A percentile compares a stretch with the other conserved stretches of the same genome.
Conservation (phyloP, 2,797 vertebrate genomes). For the Serranus cabrilla region DNA sequence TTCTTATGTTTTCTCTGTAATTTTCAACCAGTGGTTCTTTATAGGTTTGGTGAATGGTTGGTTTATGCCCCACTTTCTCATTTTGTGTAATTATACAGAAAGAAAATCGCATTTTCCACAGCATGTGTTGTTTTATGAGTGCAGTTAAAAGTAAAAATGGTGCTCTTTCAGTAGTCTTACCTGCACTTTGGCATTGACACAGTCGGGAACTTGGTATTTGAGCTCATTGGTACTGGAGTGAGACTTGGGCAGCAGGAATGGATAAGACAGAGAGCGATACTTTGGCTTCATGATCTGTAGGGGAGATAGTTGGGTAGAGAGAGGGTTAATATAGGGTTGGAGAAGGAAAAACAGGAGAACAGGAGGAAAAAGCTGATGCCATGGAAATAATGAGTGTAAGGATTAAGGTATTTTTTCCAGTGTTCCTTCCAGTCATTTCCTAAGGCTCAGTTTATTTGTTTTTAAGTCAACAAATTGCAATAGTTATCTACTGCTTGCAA, state of each 20-base stretch:
- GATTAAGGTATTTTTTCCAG: constrained; percentile 40
- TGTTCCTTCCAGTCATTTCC: constrained; percentile 10
- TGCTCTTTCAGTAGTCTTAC: constrained; percentile 75
- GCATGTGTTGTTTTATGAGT: neutral
- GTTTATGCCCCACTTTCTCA: constrained; percentile 1
- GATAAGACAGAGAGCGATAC: constrained; percentile 95
- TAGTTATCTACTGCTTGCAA: neutral
- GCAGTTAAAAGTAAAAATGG: neutral
- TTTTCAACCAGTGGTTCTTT: constrained; percentile 19
- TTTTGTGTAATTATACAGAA: constrained; percentile 17
- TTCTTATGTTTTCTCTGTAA: constrained; percentile 30
- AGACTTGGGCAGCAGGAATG: constrained; percentile 95
- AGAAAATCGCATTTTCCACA: neutral
- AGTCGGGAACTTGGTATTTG: constrained; percentile 90
- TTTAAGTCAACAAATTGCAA: neutral
- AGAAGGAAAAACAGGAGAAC: constrained; percentile 14
- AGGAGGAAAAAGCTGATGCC: neutral
- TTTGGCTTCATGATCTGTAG: constrained; percentile 97
- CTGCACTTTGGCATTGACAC: constrained; percentile 89
- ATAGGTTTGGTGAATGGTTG: neutral
- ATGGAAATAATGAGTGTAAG: constrained; percentile 44
- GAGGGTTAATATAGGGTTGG: neutral
- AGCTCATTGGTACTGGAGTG: constrained; percentile 89
- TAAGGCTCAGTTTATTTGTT: constrained; percentile 13
- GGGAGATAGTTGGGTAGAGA: neutral